Base-by-base conservation (phyloP, 92 coral and sea anemone species). In the Galaxea fascicularis region DNA sequence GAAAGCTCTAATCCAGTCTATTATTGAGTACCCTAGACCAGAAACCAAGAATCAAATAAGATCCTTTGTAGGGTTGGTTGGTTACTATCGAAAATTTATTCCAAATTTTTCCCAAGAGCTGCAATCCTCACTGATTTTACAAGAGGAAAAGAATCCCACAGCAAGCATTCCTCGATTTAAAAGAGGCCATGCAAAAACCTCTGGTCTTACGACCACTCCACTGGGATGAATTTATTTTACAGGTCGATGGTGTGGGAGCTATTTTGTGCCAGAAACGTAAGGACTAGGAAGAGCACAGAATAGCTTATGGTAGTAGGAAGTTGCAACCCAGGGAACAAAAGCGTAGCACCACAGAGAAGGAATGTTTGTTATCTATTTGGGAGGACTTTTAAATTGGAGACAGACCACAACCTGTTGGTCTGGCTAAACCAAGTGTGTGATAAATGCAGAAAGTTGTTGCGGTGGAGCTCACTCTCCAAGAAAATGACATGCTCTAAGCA, bases 381-480 rank as follows among this genome's bases (percentile, higher is more conserved):
- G 3, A 76, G 88, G 68, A 54, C 60, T 45, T 91, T 91, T 68
- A 59, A 57, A 17, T 49, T 91, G 21, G 68, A 87, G 59, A 87
- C 89, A 11, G 94, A 91, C 76, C 94, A 91, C 71, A 82, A 90
- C 46, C 89, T 88, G 3, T 73, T 90, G 22, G 84, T 80, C 4
- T 90, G 81, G 65, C 71, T 85, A 31, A 73, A 41, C n/a, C n/a
- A n/a, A n/a, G n/a, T n/a, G n/a, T n/a, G n/a, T n/a, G n/a, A n/a
- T n/a, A n/a, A n/a, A n/a, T n/a, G n/a, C n/a, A n/a, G n/a, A n/a
- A n/a, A n/a, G n/a, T n/a, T n/a, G n/a, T n/a, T n/a, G n/a, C n/a
- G n/a, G n/a, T n/a, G n/a, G n/a, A n/a, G n/a, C n/a, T n/a, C n/a
- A n/a, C n/a, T n/a, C n/a, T n/a, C n/a, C n/a, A n/a, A n/a, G n/a